Evolutionary conservation across 2,113 vertebrate genomes (phyloP).

Genomic region (Dissostichus mawsoni): DNA sequence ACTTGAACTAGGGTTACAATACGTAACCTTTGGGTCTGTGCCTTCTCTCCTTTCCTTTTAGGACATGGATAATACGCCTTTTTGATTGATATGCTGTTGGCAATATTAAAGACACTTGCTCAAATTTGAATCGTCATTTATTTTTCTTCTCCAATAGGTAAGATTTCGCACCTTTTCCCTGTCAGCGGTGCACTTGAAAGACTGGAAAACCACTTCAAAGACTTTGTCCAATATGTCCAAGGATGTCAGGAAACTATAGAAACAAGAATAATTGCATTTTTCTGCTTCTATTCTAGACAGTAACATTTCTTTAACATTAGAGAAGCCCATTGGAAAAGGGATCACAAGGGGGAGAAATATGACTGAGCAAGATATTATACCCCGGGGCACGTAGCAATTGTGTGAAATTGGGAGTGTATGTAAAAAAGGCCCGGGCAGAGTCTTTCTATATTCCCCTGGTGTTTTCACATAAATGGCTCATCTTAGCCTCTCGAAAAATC

Average conservation of each 20-base stretch:
- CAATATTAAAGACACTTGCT: not conserved
- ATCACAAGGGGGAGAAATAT: conserved; percentile 1
- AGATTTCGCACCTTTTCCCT: not conserved
- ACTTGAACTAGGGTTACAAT: too few relatives aligned
- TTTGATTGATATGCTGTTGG: not conserved
- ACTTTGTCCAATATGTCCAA: not conserved
- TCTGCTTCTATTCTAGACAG: conserved; percentile 10
- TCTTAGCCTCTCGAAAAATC: not conserved
- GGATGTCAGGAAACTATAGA: conserved; percentile 7
- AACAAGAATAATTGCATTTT: conserved; percentile 25
- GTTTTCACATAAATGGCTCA: conserved; percentile 4
- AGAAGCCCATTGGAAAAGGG: not conserved
- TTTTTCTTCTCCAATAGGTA: not conserved
- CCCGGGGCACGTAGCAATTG: conserved; percentile 3
- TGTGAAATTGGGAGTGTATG: conserved; percentile 10
- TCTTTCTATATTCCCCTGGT: not conserved
- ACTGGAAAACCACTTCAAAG: conserved; percentile 16
- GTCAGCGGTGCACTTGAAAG: not conserved
- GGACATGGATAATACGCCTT: too few relatives aligned
- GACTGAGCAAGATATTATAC: not conserved
- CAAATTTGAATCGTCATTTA: too few relatives aligned
- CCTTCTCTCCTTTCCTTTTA: too few relatives aligned
- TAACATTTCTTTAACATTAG: conserved; percentile 17
- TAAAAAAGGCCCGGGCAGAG: not conserved
- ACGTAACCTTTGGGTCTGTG: too few relatives aligned